These are phyloP conservation scores for Drosophila birchii DNA, from an alignment of 2,888 invertebrate species.

Conservation along the genomic window DNA sequence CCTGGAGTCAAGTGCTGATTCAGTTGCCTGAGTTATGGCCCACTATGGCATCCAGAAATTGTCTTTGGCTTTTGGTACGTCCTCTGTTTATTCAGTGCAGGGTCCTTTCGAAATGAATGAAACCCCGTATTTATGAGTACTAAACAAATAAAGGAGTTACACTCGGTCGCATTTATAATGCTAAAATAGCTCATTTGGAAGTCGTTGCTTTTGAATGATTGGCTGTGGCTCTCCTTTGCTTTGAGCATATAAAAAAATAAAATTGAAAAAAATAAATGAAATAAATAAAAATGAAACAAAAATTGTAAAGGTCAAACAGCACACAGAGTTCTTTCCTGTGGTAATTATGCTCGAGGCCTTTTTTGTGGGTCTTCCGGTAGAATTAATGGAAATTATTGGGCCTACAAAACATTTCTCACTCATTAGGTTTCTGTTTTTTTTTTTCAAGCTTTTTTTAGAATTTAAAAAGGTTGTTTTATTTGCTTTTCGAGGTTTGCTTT, in stretches of 20 bases:
- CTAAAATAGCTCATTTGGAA: slow-evolving; percentile 27
- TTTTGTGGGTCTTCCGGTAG: background rate
- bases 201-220: slow-evolving; percentile 37
- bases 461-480: background rate
- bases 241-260: background rate
- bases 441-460: background rate
- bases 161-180: slow-evolving; percentile 26
- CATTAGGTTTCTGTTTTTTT: background rate
- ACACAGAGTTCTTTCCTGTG: background rate
- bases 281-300: slow-evolving; percentile 1
- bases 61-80: slow-evolving; percentile 19
- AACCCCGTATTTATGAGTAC: slow-evolving; percentile 41
- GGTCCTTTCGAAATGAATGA: slow-evolving; percentile 26
- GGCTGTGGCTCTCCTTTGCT: background rate
- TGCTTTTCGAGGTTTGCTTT: background rate
- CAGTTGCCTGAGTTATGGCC: slow-evolving; percentile 43
- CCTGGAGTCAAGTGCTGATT: slow-evolving; percentile 41
- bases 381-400: background rate
- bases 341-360: slow-evolving; percentile 3
- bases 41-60: slow-evolving; percentile 33
- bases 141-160: slow-evolving; percentile 44
- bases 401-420: background rate
- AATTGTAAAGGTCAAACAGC: slow-evolving; percentile 1
- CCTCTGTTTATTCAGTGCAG: slow-evolving; percentile 43
- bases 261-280: background rate